Base-by-base conservation (phyloP, 2,888 invertebrate species). In the Oxyscelio sp. region DNA sequence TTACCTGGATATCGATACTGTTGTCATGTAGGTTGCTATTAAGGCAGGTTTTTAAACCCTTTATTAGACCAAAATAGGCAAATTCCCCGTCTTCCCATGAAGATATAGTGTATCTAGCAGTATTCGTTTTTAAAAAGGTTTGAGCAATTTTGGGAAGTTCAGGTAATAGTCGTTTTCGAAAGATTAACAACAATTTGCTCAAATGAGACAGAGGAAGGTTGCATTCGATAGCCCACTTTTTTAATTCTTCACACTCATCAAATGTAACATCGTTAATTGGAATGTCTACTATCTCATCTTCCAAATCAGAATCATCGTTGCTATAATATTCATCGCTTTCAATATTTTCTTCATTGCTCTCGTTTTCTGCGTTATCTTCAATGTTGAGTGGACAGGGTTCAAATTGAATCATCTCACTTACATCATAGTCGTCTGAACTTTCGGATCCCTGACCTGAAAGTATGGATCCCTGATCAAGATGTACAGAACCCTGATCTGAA, bases 111-210 rank as follows among this genome's bases (percentile, higher is more conserved):
- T 71, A 79, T 22, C 24, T 48, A 0, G 77, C 75, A 13, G 56
- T 31, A 22, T 45, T 56, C 13, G 85, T 78, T 17, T 48, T 2
- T 54, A 81, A 63, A 61, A 81, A 85, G 9, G 78, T 85, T 68
- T 52, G 17, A 4, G 58, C 59, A 38, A 38, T 40, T 83, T 78
- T 83, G 15, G 78, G 73, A 13, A 78, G 38, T 1, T 73, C 43
- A 40, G 78, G 78, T 21, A 83, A 11, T 0, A 66, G 15, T 21
- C 54, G 50, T 15, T 15, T 3, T 52, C 73, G 24, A 11, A 83
- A 58, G 19, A 78, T 83, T 17, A 45, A 21, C 22, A 70, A 48
- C 15, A 82, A 17, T 61, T 63, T 58, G 40, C 48, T 71, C 13
- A 59, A 19, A 24, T 68, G 63, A 5, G 50, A 15, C 0, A 50